Evolutionary conservation across 2,113 vertebrate genomes (phyloP), one percentile per base, ranked within the genome.

Genomic region (Tachysurus vachellii): DNA sequence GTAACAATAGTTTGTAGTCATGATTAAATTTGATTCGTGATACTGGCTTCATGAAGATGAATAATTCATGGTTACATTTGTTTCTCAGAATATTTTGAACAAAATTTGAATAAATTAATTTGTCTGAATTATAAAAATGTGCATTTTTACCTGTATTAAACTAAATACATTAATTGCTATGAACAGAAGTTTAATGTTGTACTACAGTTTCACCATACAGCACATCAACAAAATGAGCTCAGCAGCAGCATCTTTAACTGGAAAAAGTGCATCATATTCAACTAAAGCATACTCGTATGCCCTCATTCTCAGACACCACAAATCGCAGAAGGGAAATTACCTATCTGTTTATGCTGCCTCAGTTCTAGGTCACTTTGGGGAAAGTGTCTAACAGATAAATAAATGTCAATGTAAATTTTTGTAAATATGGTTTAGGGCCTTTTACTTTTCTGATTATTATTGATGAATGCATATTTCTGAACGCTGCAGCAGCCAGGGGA

Each of bases 401-500:
- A 61, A 47, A 42, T 81, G 36, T 23, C 5, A 10, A 16, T 64
- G 36, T 80, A 17, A 2, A 57, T 68, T 36, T 71, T 5, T n/a
- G n/a, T 7, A 68, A 42, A 42, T 50, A 70, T 21, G 21, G 7
- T 53, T 66, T 17, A 47, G n/a, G 12, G 28, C 76, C 11, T 76
- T 12, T 85, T 79, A 21, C 13, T n/a, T 66, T 53, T 80, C 16
- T 14, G 59, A n/a, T 16, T 71, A 10, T 83, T 57, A 28, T 21
- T 56, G 21, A 83, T 47, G 19, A 23, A 61, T 36, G 19, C 4
- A 31, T 68, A 21, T 68, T 64, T 53, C 16, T n/a, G 17, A 47
- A 50, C 31, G 62, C 66, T 56, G 9, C 75, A 85, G 59, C 79
- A 87, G 82, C 81, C 87, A 90, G 61, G 93, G 83, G 89, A 95